phyloP scores from a whole-genome alignment of 2,888 invertebrate genomes.

The Drosophila austrosaltans region DNA sequence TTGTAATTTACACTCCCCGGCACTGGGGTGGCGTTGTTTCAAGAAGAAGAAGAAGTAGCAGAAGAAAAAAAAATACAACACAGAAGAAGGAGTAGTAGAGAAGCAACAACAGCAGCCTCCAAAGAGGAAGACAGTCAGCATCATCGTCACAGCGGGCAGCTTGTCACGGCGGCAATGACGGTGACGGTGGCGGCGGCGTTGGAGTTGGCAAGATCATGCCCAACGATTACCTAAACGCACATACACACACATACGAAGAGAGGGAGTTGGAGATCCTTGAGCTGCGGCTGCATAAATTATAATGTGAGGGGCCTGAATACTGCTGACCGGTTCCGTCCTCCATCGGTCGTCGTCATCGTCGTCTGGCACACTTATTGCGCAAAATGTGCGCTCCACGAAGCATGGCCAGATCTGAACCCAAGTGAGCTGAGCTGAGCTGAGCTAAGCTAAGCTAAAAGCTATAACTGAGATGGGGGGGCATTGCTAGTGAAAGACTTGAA shows the following conservation, averaged over 20 bases:
- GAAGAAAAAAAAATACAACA: constrained; percentile 11
- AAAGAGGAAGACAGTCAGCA: constrained; percentile 28
- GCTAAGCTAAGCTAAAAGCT: constrained; percentile 30
- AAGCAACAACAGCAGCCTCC: constrained; percentile 35
- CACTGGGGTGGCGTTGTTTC: constrained; percentile 70
- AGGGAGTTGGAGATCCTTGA: constrained; percentile 65
- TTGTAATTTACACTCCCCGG: constrained; percentile 74
- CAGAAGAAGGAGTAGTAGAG: constrained; percentile 25
- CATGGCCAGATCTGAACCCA: constrained; percentile 59
- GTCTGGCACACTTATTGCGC: constrained; percentile 77
- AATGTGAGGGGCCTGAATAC: constrained; percentile 55
- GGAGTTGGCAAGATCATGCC: constrained; percentile 70
- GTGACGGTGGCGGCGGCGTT: constrained; percentile 51
- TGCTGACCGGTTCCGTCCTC: constrained; percentile 63
- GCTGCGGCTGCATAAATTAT: constrained; percentile 75
- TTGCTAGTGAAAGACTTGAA: constrained; percentile 28
- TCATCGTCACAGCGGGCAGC: constrained; percentile 70
- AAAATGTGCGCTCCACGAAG: constrained; percentile 75
- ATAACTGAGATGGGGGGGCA: constrained; percentile 4
- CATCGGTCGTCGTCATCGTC: constrained; percentile 41
- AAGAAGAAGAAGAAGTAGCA: constrained; percentile 44
- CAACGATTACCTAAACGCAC: constrained; percentile 78
- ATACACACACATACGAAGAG: constrained; percentile 14
- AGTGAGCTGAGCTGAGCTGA: constrained; percentile 21
- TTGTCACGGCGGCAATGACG: constrained; percentile 63